These are phyloP conservation scores for Holothuria scabra DNA, from an alignment of 53 echinoderm and acorn worm genomes.

Conservation along the genomic window DNA sequence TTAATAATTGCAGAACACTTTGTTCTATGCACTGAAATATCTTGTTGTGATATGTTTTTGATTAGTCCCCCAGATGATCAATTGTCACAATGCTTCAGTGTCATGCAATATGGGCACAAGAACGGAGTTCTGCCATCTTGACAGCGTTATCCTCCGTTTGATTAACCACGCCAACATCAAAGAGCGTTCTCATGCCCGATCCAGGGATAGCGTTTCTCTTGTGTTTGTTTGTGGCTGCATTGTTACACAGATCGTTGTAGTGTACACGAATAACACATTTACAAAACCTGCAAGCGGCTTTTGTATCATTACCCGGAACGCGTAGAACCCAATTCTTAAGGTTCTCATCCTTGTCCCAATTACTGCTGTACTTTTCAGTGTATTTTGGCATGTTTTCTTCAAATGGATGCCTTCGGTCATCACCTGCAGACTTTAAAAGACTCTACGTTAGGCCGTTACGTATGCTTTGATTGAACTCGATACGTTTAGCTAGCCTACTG, in stretches of 20 bases:
- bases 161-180: not conserved
- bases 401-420: no score
- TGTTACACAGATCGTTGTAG: not conserved
- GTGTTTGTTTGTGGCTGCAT: slow-evolving; percentile 18
- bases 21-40: slow-evolving; percentile 11
- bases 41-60: slow-evolving; percentile 31
- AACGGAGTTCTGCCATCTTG: slow-evolving; percentile 22
- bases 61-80: slow-evolving; percentile 25
- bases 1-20: slow-evolving; percentile 23
- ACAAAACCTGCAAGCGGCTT: slow-evolving; percentile 8
- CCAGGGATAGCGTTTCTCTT: not conserved
- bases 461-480: no score
- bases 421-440: no score
- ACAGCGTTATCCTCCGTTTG: slow-evolving; percentile 2
- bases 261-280: slow-evolving; percentile 3
- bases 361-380: no score
- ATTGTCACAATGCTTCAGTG: not conserved
- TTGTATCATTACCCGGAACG: not conserved
- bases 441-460: no score
- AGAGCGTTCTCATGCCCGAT: not conserved
- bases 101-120: not conserved
- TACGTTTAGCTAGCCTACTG: no score
- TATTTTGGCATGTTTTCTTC: no score
- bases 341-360: no score
- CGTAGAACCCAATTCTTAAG: slow-evolving; percentile 1